phyloP scores from a whole-genome alignment of 2,113 vertebrate species.

The Ceyx melanurus region DNA sequence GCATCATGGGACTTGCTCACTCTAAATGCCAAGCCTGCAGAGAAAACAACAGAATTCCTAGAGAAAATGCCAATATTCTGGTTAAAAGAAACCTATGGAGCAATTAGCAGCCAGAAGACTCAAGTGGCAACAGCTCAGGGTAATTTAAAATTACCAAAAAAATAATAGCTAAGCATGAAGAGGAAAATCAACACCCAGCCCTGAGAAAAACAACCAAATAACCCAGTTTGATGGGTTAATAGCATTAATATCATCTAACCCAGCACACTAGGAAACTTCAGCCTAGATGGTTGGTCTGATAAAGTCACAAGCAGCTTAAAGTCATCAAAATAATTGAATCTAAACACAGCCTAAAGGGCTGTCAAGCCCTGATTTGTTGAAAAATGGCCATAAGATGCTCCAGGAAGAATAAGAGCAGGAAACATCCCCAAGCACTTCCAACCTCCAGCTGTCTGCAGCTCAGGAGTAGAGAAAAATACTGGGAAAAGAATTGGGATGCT shows the following conservation, averaged over 20 bases:
- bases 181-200: background rate
- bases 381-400: background rate
- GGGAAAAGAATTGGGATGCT: background rate
- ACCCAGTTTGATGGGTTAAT: background rate
- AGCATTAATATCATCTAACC: background rate
- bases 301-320: background rate
- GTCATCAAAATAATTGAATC: background rate
- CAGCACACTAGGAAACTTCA: background rate
- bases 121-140: background rate
- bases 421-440: background rate
- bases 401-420: background rate
- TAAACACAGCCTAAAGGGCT: background rate
- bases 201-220: background rate
- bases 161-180: background rate
- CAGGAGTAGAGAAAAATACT: background rate
- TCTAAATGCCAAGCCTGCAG: constrained; percentile 3
- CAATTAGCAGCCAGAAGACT: background rate
- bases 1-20: background rate
- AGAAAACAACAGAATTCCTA: constrained; percentile 9
- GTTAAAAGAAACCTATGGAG: background rate
- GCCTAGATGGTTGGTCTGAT: background rate
- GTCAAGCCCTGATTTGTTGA: background rate
- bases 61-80: background rate
- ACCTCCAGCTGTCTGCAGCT: background rate
- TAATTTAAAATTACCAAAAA: background rate